Evolutionary conservation across 2,113 vertebrate species (phyloP).

Genomic region (Hymenochirus boettgeri): DNA sequence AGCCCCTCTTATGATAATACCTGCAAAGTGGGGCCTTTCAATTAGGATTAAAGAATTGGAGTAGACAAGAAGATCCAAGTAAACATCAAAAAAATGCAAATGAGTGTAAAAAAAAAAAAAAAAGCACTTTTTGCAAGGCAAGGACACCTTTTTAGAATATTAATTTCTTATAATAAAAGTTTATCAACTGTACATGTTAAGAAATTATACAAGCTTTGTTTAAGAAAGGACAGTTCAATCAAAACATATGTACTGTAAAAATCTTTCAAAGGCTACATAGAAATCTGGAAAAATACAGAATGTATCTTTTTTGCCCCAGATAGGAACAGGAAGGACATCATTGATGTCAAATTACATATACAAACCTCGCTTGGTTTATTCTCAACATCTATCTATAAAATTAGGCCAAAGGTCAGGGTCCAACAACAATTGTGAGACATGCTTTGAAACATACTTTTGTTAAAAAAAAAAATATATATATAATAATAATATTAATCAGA

Average conservation of each 20-base stretch:
- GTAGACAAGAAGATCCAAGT: neutral
- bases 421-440: conserved; percentile 30
- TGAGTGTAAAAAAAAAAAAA: neutral
- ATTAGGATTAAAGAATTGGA: neutral
- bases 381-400: conserved; percentile 75
- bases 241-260: conserved; percentile 81
- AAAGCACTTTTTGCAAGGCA: conserved; percentile 57
- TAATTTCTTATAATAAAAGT: conserved; percentile 74
- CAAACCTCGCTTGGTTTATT: conserved; percentile 87
- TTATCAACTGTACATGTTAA: conserved; percentile 86
- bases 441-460: neutral
- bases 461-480: too few relatives aligned
- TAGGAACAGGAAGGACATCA: conserved; percentile 91
- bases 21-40: neutral
- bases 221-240: conserved; percentile 74
- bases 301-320: conserved; percentile 77
- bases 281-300: conserved; percentile 89
- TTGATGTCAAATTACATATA: conserved; percentile 95
- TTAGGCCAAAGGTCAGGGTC: conserved; percentile 70
- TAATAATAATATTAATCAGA: too few relatives aligned
- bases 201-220: conserved; percentile 93
- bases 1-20: too few relatives aligned
- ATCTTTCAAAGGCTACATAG: conserved; percentile 83
- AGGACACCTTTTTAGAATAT: conserved; percentile 61
- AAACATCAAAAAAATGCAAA: neutral